Base-by-base conservation (phyloP, 2,888 invertebrate species). In the Sialis fuliginosa region DNA sequence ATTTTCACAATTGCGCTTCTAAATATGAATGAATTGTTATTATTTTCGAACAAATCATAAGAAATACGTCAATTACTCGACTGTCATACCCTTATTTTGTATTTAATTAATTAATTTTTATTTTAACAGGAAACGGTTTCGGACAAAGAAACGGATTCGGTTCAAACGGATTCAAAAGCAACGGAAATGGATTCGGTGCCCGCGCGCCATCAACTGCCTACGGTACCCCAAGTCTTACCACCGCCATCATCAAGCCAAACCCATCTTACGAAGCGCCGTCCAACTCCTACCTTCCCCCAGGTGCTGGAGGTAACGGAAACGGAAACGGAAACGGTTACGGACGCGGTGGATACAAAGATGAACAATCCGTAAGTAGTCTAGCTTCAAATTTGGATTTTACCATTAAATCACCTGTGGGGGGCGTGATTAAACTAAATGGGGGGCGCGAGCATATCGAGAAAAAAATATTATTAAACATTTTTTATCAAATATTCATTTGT, bases 281-380 rank as follows among this genome's bases (percentile, higher is more conserved):
- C 58, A 52, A 63, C 56, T 64, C 67, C 43, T 72, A 71, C 55
- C 54, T 70, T 2, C 69, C 71, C 2, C 65, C 68, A 50, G 46
- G 8, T 37, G 40, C 66, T 51, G 65, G 66, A 0, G 53, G 62
- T 0, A 61, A 66, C 49, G 52, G 56, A 1, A 54, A 57, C 30
- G 61, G 61, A 40, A 61, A 66, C 49, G 52, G 56, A 1, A 54
- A 57, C 30, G 61, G 61, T 40, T 54, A 52, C 2, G 60, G 57
- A 13, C 65, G 64, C 2, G 58, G 59, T 54, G 66, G 62, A 48
- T 49, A 49, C 40, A 48, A 46, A 34, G 37, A 45, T 34, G 32
- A 34, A 34, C 34, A 47, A 22, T 48, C 37, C 8, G 42, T 42
- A 42, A 42, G 42, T 30, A 30, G 6, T 45, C n/a, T 33, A 6